Base-by-base conservation (phyloP, 1,140 invertebrate species). In the Bombus consobrinus region DNA sequence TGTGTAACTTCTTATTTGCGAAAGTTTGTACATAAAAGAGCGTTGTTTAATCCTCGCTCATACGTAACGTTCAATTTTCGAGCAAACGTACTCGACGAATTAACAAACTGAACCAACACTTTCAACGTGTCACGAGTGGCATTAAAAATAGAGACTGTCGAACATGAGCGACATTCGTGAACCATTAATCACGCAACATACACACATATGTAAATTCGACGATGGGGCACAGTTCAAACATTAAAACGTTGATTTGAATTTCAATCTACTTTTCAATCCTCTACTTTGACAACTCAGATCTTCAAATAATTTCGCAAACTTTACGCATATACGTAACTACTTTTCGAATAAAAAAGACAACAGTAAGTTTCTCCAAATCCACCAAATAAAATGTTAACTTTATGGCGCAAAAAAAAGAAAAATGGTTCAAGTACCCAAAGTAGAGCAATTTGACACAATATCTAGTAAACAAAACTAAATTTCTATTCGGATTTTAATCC, bases 1-100 rank as follows among this genome's bases (percentile, higher is more conserved):
- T 25, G 37, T 71, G 69, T 71, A 71, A 71, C 69, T 41, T 71
- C 37, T 71, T 41, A 71, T 71, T 41, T 41, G 69, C 69, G 32
- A 71, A 39, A 28, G 69, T 71, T 71, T 41, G 69, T 71, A 34
- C 37, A 39, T 71, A 71, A 41, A 71, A 37, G 22, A 69, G 3
- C 34, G 22, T 37, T 69, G 32, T 68, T 68, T 68, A 37, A 68
- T 68, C 18, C 34, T 25, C 66, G 66, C 34, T 25, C 66, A 34
- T 37, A 68, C 66, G 62, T 66, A 8, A 37, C 15, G 32, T 22
- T 68, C 66, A 37, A 68, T 68, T 68, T 68, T 25, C 34, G 22
- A 39, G 37, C 22, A 53, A 53, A 53, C 47, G 47, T 53, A 22
- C 47, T 53, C 47, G 47, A 53, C 18, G 32, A 69, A 71, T 41